phyloP scores from a whole-genome alignment of 2,888 invertebrate species.

The Drosophila mulleri region DNA sequence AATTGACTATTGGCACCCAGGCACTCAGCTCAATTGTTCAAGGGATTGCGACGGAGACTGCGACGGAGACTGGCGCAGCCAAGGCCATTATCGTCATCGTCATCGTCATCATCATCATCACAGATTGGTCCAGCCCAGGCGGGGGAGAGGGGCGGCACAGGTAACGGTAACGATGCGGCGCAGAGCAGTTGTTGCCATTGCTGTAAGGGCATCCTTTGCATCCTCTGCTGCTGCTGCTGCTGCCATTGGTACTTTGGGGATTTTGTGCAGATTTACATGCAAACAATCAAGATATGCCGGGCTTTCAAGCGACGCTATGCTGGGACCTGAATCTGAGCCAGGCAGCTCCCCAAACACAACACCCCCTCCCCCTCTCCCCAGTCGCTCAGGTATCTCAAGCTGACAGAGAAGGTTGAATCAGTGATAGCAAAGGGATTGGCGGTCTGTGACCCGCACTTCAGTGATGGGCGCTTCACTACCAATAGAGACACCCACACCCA shows the following conservation, averaged over 20 bases:
- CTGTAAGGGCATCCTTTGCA: slow-evolving; percentile 46
- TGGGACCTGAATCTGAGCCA: slow-evolving; percentile 64
- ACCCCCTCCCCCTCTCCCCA: background rate
- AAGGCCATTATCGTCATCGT: slow-evolving; percentile 46
- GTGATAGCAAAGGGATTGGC: slow-evolving; percentile 7
- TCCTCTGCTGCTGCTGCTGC: slow-evolving; percentile 47
- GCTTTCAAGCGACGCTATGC: slow-evolving; percentile 73
- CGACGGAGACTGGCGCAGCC: slow-evolving; percentile 45
- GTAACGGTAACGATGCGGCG: slow-evolving; percentile 45
- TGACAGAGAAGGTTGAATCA: slow-evolving; percentile 12
- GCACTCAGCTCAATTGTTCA: slow-evolving; percentile 74
- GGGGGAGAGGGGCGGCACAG: background rate
- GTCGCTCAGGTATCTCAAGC: slow-evolving; percentile 10
- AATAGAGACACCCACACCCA: slow-evolving; percentile 20
- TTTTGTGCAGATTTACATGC: slow-evolving; percentile 81
- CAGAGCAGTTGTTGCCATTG: slow-evolving; percentile 43
- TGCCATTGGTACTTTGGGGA: slow-evolving; percentile 77
- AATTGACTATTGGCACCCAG: slow-evolving; percentile 61
- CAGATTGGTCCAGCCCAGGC: slow-evolving; percentile 12
- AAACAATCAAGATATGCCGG: slow-evolving; percentile 79
- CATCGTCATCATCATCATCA: slow-evolving; percentile 26
- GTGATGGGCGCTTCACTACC: slow-evolving; percentile 59
- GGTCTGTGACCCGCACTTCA: slow-evolving; percentile 49
- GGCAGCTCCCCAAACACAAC: background rate
- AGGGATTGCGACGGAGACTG: slow-evolving; percentile 58